A percentile compares a stretch with the other conserved stretches of the same genome.
Evolutionary conservation across 2,113 vertebrate genomes (phyloP).

Genomic region (Oenanthe melanoleuca): DNA sequence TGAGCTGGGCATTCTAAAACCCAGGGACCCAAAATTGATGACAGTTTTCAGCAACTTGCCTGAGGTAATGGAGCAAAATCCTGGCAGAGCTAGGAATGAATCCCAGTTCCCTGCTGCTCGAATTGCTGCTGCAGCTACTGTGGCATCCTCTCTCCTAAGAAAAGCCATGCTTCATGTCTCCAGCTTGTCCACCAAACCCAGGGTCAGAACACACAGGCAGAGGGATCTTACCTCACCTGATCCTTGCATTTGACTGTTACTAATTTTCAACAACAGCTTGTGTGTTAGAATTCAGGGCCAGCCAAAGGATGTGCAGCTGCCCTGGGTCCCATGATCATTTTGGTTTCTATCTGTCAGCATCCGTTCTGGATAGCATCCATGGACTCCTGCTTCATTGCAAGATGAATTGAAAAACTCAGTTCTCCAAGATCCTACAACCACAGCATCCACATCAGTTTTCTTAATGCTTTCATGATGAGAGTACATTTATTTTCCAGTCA

Average conservation of each 20-base stretch:
- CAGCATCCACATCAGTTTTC: not conserved
- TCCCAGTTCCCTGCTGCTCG: not conserved
- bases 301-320: rapidly evolving
- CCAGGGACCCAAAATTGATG: not conserved
- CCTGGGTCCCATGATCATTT: not conserved
- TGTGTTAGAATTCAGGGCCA: not conserved
- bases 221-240: not conserved
- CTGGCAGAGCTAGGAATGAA: not conserved
- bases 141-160: not conserved
- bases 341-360: not conserved
- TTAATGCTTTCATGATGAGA: not conserved
- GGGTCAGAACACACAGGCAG: not conserved
- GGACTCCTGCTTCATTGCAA: not conserved
- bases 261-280: not conserved
- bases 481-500: not conserved
- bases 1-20: not conserved
- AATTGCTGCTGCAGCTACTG: not conserved
- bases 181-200: not conserved
- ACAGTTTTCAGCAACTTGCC: slow-evolving; percentile 29
- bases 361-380: not conserved
- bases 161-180: not conserved
- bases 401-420: not conserved
- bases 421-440: not conserved
- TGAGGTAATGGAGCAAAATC: slow-evolving; percentile 31
- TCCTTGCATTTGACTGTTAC: not conserved